phyloP scores from a whole-genome alignment of 2,113 vertebrate genomes.

The Camelus bactrianus region DNA sequence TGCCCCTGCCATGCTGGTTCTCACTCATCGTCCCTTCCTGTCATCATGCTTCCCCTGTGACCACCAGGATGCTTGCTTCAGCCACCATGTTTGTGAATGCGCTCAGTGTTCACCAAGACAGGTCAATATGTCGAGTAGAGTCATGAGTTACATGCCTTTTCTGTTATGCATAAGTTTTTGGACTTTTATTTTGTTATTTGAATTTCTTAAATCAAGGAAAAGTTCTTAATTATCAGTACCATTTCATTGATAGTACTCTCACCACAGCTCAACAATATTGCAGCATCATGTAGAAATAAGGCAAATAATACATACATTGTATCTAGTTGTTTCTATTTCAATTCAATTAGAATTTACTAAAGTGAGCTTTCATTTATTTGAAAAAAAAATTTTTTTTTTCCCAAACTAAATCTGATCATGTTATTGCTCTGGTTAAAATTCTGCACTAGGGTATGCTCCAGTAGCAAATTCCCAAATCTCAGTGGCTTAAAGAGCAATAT shows the following conservation, averaged over 20 bases:
- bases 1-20: background rate
- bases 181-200: background rate
- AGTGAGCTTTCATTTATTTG: background rate
- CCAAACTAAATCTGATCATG: background rate
- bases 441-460: background rate
- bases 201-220: background rate
- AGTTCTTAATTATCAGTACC: background rate
- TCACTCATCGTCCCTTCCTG: background rate
- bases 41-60: background rate
- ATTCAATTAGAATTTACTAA: background rate
- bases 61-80: background rate
- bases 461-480: background rate
- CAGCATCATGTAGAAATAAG: no score
- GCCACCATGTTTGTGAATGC: background rate
- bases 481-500: background rate
- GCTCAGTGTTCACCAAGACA: background rate
- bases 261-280: background rate
- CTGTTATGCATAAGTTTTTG: background rate
- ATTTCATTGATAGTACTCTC: background rate
- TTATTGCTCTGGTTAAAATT: background rate
- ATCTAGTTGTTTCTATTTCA: background rate
- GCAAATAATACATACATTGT: no score
- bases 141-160: background rate
- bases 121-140: background rate
- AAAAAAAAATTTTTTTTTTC: background rate